These are phyloP conservation scores for Criorhina ranunculi DNA, from an alignment of 2,888 invertebrate species.

Conservation along the genomic window DNA sequence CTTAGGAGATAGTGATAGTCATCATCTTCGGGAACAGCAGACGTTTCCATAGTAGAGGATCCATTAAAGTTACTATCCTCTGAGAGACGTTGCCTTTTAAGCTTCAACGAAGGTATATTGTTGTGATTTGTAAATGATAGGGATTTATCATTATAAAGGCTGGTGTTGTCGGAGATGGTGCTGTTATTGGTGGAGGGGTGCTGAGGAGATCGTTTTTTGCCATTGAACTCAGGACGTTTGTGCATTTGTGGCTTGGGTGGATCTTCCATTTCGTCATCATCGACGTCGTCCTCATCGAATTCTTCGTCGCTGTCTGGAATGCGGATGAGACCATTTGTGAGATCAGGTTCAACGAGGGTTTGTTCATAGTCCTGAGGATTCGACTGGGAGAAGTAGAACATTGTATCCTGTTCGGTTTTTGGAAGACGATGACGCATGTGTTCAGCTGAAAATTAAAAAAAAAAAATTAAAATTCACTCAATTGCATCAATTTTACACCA, in stretches of 20 bases:
- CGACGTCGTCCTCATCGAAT: conserved; percentile 82
- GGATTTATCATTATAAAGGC: conserved; percentile 77
- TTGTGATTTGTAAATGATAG: conserved; percentile 76
- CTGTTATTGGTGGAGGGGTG: conserved; percentile 60
- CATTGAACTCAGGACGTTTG: conserved; percentile 37
- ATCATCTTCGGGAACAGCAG: conserved; percentile 82
- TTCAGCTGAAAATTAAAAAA: conserved; percentile 80
- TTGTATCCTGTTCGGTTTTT: conserved; percentile 82
- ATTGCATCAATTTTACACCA: no score
- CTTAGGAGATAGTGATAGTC: conserved; percentile 84
- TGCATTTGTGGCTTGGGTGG: conserved; percentile 43
- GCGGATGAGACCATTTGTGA: conserved; percentile 83
- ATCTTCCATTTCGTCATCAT: conserved; percentile 79
- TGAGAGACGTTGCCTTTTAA: conserved; percentile 82
- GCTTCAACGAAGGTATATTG: conserved; percentile 82
- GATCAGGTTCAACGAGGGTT: conserved; percentile 83
- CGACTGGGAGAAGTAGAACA: conserved; percentile 80
- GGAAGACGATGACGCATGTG: conserved; percentile 84
- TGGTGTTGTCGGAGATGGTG: conserved; percentile 46
- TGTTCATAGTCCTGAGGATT: conserved; percentile 81
- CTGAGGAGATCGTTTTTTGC: conserved; percentile 57
- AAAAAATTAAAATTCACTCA: no score
- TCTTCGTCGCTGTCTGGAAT: conserved; percentile 83
- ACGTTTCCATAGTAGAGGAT: conserved; percentile 83
- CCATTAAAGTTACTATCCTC: conserved; percentile 83